A percentile compares a stretch with the other conserved stretches of the same genome.
Evolutionary conservation across 1,140 invertebrate genomes (phyloP).

Genomic region (Anadara kagoshimensis): DNA sequence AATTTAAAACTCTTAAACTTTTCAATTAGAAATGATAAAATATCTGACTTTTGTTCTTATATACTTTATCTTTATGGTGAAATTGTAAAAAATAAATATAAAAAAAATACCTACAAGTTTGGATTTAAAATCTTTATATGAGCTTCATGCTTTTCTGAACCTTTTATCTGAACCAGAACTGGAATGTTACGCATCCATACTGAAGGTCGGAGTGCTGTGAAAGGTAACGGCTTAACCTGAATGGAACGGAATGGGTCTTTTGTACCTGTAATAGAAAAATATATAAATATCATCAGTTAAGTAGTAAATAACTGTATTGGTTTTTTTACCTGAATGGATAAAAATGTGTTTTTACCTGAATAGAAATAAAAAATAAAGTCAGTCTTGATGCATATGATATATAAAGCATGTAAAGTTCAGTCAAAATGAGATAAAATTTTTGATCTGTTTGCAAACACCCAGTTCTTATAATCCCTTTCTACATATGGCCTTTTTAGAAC

Average conservation of each 20-base stretch:
- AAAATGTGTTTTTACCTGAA: background rate
- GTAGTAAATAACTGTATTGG: no score
- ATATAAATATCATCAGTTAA: background rate
- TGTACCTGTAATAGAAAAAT: conserved; percentile 48
- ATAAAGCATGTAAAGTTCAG: background rate
- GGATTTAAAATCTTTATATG: conserved; percentile 84
- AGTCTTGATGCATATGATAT: background rate
- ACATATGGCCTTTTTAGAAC: no score
- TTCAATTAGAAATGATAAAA: background rate
- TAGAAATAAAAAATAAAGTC: background rate
- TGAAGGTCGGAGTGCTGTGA: conserved; percentile 82
- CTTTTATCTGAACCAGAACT: conserved; percentile 82
- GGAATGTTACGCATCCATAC: conserved; percentile 86
- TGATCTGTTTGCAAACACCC: background rate
- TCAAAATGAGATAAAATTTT: background rate
- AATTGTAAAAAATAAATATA: background rate
- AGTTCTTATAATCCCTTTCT: background rate
- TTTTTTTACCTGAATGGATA: background rate
- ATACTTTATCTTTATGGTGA: no score
- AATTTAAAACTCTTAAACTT: no score
- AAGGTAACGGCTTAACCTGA: conserved; percentile 81
- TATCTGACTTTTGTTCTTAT: background rate
- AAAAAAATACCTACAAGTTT: conserved; percentile 78
- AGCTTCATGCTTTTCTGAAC: conserved; percentile 84
- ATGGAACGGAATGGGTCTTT: conserved; percentile 80